phyloP scores from a whole-genome alignment of 1,140 invertebrate species.

The Drosophila willistoni region DNA sequence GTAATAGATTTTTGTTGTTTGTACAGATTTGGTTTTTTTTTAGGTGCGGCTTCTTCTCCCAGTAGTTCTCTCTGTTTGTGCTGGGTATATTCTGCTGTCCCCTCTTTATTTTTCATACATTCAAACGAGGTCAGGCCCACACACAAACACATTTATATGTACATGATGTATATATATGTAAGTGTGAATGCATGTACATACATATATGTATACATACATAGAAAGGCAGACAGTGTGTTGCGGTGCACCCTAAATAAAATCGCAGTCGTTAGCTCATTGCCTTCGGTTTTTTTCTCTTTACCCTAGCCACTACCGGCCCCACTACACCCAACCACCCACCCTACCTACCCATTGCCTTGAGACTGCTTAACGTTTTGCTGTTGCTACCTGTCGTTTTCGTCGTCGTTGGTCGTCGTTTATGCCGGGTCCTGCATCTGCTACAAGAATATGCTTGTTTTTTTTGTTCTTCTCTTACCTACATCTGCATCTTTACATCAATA shows the following conservation, averaged over 20 bases:
- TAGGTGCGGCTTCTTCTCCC: slow-evolving; percentile 65
- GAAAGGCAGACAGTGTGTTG: slow-evolving; percentile 3
- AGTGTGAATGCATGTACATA: not conserved
- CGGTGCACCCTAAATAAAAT: slow-evolving; percentile 43
- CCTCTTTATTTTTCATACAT: slow-evolving; percentile 37
- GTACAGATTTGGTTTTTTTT: slow-evolving; percentile 21
- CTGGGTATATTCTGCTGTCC: slow-evolving; percentile 42
- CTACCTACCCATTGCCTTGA: not conserved
- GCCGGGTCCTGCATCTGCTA: slow-evolving; percentile 36
- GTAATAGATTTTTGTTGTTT: slow-evolving; percentile 59
- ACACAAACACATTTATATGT: slow-evolving; percentile 22
- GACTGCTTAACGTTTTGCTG: slow-evolving; percentile 10
- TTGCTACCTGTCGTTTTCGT: slow-evolving; percentile 43
- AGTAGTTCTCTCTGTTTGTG: slow-evolving; percentile 23
- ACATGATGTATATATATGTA: slow-evolving; percentile 4
- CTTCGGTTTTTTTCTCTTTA: not conserved
- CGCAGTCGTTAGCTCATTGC: slow-evolving; percentile 44
- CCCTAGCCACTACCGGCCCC: not conserved
- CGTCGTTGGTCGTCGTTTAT: slow-evolving; percentile 24
- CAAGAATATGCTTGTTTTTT: slow-evolving; percentile 14
- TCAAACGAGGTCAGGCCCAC: slow-evolving; percentile 61
- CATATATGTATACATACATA: not conserved
- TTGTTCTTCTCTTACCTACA: not conserved
- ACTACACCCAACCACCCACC: too few relatives aligned
- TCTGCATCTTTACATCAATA: slow-evolving; percentile 14